Evolutionary conservation across 1,140 invertebrate genomes (phyloP).

Genomic region (Caenorhabditis briggsae): DNA sequence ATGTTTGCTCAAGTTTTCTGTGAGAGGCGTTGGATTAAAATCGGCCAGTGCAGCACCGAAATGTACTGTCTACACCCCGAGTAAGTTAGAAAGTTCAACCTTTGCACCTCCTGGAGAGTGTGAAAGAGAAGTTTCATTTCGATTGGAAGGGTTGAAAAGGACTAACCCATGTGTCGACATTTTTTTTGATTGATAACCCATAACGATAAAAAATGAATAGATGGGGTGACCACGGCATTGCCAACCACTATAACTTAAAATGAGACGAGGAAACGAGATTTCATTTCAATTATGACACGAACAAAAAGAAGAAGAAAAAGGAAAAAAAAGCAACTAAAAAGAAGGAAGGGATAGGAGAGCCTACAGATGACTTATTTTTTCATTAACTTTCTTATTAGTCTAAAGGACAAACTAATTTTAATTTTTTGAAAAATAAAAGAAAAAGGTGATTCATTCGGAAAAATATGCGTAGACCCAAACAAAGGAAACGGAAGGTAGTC

Average conservation of each 20-base stretch:
- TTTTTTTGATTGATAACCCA: conserved; percentile 38
- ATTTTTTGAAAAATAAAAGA: too few species aligned
- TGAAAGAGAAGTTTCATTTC: background rate
- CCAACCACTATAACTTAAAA: background rate
- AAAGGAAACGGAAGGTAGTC: conserved; percentile 4
- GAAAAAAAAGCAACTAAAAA: background rate
- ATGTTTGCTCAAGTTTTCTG: conserved; percentile 45
- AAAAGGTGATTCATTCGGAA: too few species aligned
- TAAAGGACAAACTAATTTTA: too few species aligned
- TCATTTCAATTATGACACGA: too few species aligned
- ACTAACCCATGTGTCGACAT: conserved; percentile 4
- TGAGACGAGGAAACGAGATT: background rate
- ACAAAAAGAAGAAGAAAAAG: background rate
- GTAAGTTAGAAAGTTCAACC: background rate
- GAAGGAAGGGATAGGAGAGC: too few species aligned
- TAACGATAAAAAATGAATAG: conserved; percentile 46
- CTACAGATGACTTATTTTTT: background rate
- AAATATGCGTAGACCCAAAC: conserved; percentile 8
- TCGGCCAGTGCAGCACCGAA: background rate
- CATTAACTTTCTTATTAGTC: background rate
- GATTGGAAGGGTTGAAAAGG: background rate
- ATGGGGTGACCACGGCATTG: conserved; percentile 40
- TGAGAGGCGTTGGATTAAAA: background rate
- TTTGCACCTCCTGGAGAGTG: conserved; percentile 5
- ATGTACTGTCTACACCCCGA: background rate